Evolutionary conservation across 2,888 invertebrate species (phyloP), one percentile per base, ranked within the genome.

Genomic region (Rhamphomyia laevipes): DNA sequence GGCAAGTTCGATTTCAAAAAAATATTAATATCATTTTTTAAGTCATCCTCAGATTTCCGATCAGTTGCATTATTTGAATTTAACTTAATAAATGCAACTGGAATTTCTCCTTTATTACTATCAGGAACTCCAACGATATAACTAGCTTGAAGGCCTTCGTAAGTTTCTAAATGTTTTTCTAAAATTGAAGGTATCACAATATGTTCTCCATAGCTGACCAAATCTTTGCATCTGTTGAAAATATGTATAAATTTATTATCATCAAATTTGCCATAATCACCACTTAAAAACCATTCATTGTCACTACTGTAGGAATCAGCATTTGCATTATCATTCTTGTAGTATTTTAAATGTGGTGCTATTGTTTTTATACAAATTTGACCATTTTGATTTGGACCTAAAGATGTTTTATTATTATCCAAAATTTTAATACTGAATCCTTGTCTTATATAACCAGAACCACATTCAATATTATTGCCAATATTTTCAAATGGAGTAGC

Each of bases 111-210:
- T 10, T 45, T 51, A 18, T 4, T 40, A 12, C 10, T 3, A 13
- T 43, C 35, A 27, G 47, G 47, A 4, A 52, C 27, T 17, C 52
- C 49, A 18, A 52, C 43, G 21, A 52, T 27, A 35, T 45, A 27
- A 16, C 37, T 41, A 11, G 21, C 13, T 4, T 23, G 16, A 12
- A 52, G 33, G 7, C 2, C 23, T 6, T 38, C n/a, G 21, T 49
- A 43, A 2, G 11, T 11, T 11, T 31, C 27, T 27, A 27, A 27
- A 27, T 27, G 5, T 7, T 27, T 4, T 27, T 27, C 23, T 27
- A 27, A 27, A 27, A 27, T 27, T 27, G 23, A 27, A 2, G 23
- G 23, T 27, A 27, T 27, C 18, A 40, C 18, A 40, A 13, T 13
- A 5, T 40, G 11, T 21, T 35, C 42, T 27, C 23, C 23, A 27